phyloP scores from a whole-genome alignment of 2,888 invertebrate species.

The Pseudococcus jackbeardsleyi region DNA sequence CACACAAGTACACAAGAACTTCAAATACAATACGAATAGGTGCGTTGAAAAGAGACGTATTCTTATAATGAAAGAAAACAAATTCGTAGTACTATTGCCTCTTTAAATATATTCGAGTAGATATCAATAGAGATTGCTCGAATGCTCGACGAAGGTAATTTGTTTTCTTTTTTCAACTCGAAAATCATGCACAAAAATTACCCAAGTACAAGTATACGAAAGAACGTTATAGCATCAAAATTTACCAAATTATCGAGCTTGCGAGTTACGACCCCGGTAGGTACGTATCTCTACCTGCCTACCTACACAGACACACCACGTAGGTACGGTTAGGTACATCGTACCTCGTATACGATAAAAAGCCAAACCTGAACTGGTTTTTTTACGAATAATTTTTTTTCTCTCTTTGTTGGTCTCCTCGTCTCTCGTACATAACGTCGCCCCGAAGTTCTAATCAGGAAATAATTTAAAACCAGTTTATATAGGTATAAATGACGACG shows the following conservation, averaged over 20 bases:
- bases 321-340: neutral
- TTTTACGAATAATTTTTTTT: slow-evolving; percentile 9
- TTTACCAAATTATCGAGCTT: neutral
- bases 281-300: neutral
- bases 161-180: neutral
- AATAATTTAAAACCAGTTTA: slow-evolving; percentile 46
- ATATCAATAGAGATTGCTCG: neutral
- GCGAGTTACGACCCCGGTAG: neutral
- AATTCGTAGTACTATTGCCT: neutral
- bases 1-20: neutral
- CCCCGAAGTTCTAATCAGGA: slow-evolving; percentile 33
- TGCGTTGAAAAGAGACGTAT: no score
- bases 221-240: neutral
- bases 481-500: neutral
- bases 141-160: neutral
- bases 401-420: neutral
- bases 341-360: neutral
- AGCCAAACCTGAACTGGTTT: slow-evolving; percentile 20
- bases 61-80: neutral
- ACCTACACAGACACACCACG: neutral
- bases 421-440: neutral
- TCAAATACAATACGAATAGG: no score
- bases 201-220: neutral
- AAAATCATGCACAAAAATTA: no score
- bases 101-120: slow-evolving; percentile 10